Conservation (phyloP, 2,888 invertebrate genomes). For the Ceriagrion tenellum region DNA sequence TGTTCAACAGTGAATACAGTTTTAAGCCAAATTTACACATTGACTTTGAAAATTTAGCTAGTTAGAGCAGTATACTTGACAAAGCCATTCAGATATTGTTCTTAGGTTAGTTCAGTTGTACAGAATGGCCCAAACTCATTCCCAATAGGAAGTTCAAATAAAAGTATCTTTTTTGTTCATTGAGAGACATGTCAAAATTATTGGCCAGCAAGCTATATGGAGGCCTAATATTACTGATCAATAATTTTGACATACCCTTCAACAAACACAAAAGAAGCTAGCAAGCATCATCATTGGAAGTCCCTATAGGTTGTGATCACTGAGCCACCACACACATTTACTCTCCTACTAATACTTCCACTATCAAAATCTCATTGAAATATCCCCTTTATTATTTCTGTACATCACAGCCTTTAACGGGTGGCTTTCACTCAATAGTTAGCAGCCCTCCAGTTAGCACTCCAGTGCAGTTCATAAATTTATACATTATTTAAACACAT, state of each 20-base stretch:
- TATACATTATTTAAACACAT: slow-evolving; percentile 17
- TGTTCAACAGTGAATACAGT: slow-evolving; percentile 33
- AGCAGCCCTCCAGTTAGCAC: slow-evolving; percentile 34
- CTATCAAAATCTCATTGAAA: slow-evolving; percentile 47
- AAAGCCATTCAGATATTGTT: slow-evolving; percentile 42
- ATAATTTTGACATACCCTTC: background rate
- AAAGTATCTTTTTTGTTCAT: background rate
- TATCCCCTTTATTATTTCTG: slow-evolving; percentile 43
- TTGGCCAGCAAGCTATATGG: background rate
- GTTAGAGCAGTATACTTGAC: slow-evolving; percentile 37
- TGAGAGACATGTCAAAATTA: background rate
- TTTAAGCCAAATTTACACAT: slow-evolving; percentile 44
- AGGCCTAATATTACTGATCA: background rate
- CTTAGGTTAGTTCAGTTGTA: background rate
- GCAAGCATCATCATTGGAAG: background rate
- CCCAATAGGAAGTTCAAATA: background rate
- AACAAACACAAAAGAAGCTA: background rate
- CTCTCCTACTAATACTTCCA: slow-evolving; percentile 29
- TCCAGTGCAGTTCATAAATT: slow-evolving; percentile 42
- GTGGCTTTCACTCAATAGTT: slow-evolving; percentile 45
- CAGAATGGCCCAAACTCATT: slow-evolving; percentile 26
- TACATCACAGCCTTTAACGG: slow-evolving; percentile 45
- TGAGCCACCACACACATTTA: background rate
- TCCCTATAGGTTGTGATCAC: slow-evolving; percentile 28
- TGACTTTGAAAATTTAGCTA: slow-evolving; percentile 32